Base-by-base conservation (phyloP, 2,113 vertebrate genomes). In the Rallus limicola region DNA sequence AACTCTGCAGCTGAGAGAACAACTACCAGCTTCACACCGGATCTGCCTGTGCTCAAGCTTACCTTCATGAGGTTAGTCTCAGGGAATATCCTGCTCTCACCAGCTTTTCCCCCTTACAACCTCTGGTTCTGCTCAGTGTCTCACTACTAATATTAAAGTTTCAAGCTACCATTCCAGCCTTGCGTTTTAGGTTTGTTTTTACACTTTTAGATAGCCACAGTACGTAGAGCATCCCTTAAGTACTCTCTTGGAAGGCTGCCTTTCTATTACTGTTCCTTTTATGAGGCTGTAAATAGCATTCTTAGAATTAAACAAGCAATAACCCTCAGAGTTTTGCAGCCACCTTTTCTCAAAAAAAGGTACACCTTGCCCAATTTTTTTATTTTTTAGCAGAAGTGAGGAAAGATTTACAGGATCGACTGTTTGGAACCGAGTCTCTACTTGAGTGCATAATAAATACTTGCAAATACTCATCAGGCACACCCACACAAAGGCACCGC, bases 221-320 rank as follows among this genome's bases (percentile, higher is more conserved):
- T 67, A 38, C 42, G 78, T 48, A 62, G 76, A 19, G 59, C 48
- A 90, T 82, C 90, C 50, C 25, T 58, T 80, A 88, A 92, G 83
- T 69, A 90, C 63, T 59, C 80, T 85, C 58, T 82, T 82, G 88
- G 68, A 95, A 97, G 64, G 94, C 88, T 90, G 83, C 84, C 84
- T 90, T 90, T 94, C 92, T 94, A 85, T 74, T 90, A 92, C 11
- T 0, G 53, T 87, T 71, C 74, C 29, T 95, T 96, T 96, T 95
- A 96, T 75, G 84, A 92, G 94, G 91, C 58, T 87, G 86, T 95
- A 97, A 95, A 97, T 91, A 95, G 89, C 81, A 86, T 97, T 95
- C 93, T 90, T 72, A 56, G 86, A 94, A 94, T 86, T 93, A 97
- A 93, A 90, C 69, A 93, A 82, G 86, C 86, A 91, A 86, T 93